These are phyloP conservation scores for Anoplophora glabripennis DNA, from an alignment of 1,140 invertebrate genomes.

Conservation along the genomic window DNA sequence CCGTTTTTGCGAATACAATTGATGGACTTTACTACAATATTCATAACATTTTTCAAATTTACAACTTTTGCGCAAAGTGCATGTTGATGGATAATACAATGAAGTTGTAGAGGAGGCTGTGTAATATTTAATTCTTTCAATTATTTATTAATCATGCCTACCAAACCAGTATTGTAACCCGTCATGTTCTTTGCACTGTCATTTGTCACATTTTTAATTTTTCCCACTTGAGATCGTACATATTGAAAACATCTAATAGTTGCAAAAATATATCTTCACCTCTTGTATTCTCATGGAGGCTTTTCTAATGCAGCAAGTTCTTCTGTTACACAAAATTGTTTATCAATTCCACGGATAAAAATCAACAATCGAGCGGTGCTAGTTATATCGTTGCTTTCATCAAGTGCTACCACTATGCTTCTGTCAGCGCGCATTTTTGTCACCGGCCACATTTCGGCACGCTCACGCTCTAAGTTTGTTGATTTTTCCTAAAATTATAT, in stretches of 20 bases:
- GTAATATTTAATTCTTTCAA: constrained; percentile 19
- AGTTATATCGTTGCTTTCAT: constrained; percentile 18
- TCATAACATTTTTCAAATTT: constrained; percentile 18
- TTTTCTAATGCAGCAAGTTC: constrained; percentile 20
- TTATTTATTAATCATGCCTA: constrained; percentile 19
- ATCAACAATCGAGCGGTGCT: constrained; percentile 6
- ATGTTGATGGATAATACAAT: constrained; percentile 4
- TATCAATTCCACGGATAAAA: constrained; percentile 23
- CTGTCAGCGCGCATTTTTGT: too few relatives aligned
- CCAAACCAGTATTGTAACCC: constrained; percentile 18
- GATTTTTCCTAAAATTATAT: too few relatives aligned
- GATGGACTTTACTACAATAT: constrained; percentile 19
- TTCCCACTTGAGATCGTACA: constrained; percentile 19
- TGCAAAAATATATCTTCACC: constrained; percentile 22
- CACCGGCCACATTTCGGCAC: too few relatives aligned
- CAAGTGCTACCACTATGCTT: too few relatives aligned
- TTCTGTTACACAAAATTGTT: constrained; percentile 20
- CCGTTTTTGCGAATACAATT: constrained; percentile 20
- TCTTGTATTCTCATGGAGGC: constrained; percentile 19
- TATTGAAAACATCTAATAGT: constrained; percentile 18
- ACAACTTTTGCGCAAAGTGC: constrained; percentile 10
- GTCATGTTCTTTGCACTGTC: constrained; percentile 21
- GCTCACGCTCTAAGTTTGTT: too few relatives aligned
- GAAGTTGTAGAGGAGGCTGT: constrained; percentile 13
- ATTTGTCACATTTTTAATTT: constrained; percentile 16